phyloP scores from a whole-genome alignment of 2,113 vertebrate species.

The Verasper variegatus region DNA sequence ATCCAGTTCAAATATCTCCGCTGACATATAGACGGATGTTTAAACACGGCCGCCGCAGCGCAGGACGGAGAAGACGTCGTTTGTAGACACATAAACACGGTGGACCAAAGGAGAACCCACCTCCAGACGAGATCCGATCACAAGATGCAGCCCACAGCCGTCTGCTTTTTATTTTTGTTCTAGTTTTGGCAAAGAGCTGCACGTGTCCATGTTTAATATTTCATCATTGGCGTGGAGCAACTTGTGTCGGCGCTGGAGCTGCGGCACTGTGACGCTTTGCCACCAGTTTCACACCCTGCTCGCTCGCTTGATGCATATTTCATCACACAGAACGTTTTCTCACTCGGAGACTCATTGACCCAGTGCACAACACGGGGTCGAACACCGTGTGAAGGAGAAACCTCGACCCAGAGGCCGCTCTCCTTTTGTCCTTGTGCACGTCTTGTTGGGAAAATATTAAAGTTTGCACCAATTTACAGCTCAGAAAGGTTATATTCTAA shows the following conservation, averaged over 20 bases:
- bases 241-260: neutral
- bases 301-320: conserved; percentile 34
- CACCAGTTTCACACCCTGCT: conserved; percentile 36
- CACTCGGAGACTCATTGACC: conserved; percentile 15
- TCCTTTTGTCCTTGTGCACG: neutral
- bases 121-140: conserved; percentile 33
- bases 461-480: neutral
- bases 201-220: conserved; percentile 9
- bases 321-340: conserved; percentile 39
- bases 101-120: conserved; percentile 23
- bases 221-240: neutral
- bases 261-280: conserved; percentile 26
- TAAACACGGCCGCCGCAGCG: conserved; percentile 46
- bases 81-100: conserved; percentile 35
- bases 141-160: conserved; percentile 16
- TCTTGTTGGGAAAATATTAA: neutral
- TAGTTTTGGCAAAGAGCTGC: neutral
- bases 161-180: neutral
- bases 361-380: conserved; percentile 6
- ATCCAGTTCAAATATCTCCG: conserved; percentile 68
- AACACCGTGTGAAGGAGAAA: conserved; percentile 3
- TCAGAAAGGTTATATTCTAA: neutral
- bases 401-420: neutral
- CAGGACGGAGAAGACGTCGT: conserved; percentile 4
- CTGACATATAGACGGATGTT: conserved; percentile 64